Evolutionary conservation across 2,797 vertebrate genomes (phyloP), one percentile per base, ranked within the genome.

Genomic region (Ceyx erithaca): DNA sequence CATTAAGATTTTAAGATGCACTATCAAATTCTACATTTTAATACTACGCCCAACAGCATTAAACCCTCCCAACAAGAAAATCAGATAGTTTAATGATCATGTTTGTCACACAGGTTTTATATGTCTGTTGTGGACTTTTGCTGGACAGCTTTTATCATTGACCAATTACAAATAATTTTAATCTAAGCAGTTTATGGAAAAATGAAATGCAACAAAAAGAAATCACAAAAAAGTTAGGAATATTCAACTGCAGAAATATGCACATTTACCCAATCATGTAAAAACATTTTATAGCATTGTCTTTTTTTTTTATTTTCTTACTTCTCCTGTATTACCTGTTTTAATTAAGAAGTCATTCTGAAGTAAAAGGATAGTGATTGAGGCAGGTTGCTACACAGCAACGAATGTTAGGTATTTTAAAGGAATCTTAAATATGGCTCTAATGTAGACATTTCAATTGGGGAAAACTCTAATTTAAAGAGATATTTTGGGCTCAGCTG

Each of bases 11-110:
- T 98, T 98, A 98, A 98, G 98, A 97, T 90, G 73, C 94, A 80
- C 98, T 98, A 98, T 98, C 98, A 98, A 98, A 98, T 98, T 97
- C 97, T 97, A 95, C 97, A 93, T 98, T 98, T 98, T 98, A 98
- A 98, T 98, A 97, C 98, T 97, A 91, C 80, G 95, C 95, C 97
- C 70, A 97, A 97, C 91, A 98, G 96, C 97, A 97, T 97, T 96
- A 97, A 97, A 98, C 96, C 95, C 97, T 98, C 97, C 96, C 98
- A 98, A 97, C 95, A 98, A 97, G 97, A 98, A 98, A 98, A 97
- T 98, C 97, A 95, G 96, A 97, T 98, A 97, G 96, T 92, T 98
- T 98, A 98, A 98, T 97, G 98, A 96, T 97, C 77, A 18, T 95
- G 95, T 97, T 97, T 97, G 97, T 97, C 97, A 97, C 96, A 97